Conservation (phyloP, 2,888 invertebrate genomes). For the Biston stratarius region DNA sequence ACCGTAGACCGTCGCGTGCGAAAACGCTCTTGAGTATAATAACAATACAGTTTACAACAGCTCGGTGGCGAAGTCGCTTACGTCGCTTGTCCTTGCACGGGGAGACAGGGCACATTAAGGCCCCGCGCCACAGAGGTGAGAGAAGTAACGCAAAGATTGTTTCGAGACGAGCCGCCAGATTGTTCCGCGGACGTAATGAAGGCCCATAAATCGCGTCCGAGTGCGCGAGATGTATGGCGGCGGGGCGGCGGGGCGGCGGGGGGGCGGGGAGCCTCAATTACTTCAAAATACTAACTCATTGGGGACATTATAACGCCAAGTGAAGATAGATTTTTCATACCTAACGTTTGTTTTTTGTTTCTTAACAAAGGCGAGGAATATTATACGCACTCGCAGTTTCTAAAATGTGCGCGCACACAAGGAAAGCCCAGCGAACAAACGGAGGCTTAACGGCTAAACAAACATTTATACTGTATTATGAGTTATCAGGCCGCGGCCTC, state of each 20-base stretch:
- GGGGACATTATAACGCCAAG: background rate
- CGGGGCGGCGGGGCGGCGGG: constrained; percentile 16
- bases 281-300: background rate
- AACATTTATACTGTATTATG: too few species aligned
- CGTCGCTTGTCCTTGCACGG: constrained; percentile 23
- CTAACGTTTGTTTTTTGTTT: too few species aligned
- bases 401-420: too few species aligned
- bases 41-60: constrained; percentile 10
- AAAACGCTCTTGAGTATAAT: background rate
- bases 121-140: constrained; percentile 77
- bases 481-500: too few species aligned
- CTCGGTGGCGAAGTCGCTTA: background rate
- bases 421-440: too few species aligned
- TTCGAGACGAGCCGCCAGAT: constrained; percentile 57
- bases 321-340: background rate
- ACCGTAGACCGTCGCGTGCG: background rate
- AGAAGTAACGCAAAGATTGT: constrained; percentile 66
- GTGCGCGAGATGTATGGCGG: constrained; percentile 44
- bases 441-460: too few species aligned
- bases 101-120: constrained; percentile 62
- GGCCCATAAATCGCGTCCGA: constrained; percentile 59
- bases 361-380: too few species aligned
- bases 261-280: background rate
- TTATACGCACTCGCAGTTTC: too few species aligned
- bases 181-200: constrained; percentile 64